Base-by-base conservation (phyloP, 2,888 invertebrate species). In the Lysandra coridon region DNA sequence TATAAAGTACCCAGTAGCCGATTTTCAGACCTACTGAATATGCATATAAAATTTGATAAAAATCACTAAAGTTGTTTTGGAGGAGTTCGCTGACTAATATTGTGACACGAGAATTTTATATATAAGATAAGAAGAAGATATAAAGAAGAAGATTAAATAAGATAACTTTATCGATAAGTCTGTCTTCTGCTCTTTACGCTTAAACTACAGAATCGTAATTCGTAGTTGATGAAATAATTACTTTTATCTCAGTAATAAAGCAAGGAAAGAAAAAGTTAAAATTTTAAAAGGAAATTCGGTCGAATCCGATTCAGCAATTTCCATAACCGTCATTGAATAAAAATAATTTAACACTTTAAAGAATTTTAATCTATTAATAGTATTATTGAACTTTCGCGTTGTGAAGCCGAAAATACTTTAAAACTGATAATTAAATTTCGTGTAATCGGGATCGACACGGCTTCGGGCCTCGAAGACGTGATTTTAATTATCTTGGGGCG, bases 361-460 rank as follows among this genome's bases (percentile, higher is more conserved):
- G 1, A 75, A 53, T 75, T 75, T 30, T 14, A 23, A 23, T 30
- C 53, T 40, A 75, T 49, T 75, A 74, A 33, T 75, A 53, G 23
- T 30, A 75, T 75, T 75, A n/a, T 30, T 74, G 23, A 74, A 49
- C 10, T 44, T 5, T 53, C 30, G 75, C n/a, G 53, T 17, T 30
- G 75, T 10, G 12, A 14, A 75, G 75, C 53, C 75, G 49, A 75
- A 75, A 75, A 75, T 75, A 75, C 75, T 75, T 75, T 53, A 53
- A 75, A 75, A 75, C 53, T 75, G 75, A 75, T 75, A 75, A 75
- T 75, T 53, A 75, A 75, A 75, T 75, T 75, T 75, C 49, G 14
- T 30, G 75, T 75, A 75, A 75, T 75, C 75, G n/a, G 75, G 40
- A 75, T 30, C 75, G 49, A 53, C 75, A 30, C 30, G 53, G 53